Base-by-base conservation (phyloP, 2,797 vertebrate genomes). In the Petrocephalus schoutedeni region DNA sequence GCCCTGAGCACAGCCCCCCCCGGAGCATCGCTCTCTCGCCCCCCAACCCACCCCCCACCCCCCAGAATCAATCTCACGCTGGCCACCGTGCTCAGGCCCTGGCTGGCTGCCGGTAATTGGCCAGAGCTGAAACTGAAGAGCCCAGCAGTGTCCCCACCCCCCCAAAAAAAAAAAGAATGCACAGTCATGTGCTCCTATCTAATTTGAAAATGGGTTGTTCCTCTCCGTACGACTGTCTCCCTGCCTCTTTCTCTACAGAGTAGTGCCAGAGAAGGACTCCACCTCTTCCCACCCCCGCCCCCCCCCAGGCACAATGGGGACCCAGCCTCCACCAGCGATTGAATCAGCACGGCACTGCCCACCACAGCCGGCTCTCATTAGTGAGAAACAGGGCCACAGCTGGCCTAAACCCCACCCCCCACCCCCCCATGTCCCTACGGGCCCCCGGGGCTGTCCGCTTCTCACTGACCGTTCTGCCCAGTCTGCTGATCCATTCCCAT, bases 311-410 rank as follows among this genome's bases (percentile, higher is more conserved):
- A 80, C 90, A 91, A 94, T 94, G 94, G 95, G 92, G 89, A 93
- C 92, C 90, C 89, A 89, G 89, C 93, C 93, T 93, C 92, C 90
- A 91, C 90, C 92, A 53, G 93, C 94, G 94, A 95, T 94, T 93
- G 93, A 95, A 95, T 95, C 93, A 93, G 91, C 91, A 89, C 87
- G 88, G 91, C 91, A 92, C 91, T 93, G 90, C 36, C 59, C 91
- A 92, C 92, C 94, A 92, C 95, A 95, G 94, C 95, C 56, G 77
- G 95, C 92, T 94, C 94, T 92, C 92, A 93, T 94, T 94, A 93
- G 51, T 16, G 84, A 53, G 6, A 54, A 19, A 36, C 54, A 41
- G 6, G 49, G 59, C 53, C 64, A 58, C 84, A 87, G 86, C 87
- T 87, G 87, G 36, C 83, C 90, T 84, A 92, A 67, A 2, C 64